Evolutionary conservation across 37 sponge, comb jelly and placozoan species (phyloP).

Genomic region (Halisarca cf. caerulea): DNA sequence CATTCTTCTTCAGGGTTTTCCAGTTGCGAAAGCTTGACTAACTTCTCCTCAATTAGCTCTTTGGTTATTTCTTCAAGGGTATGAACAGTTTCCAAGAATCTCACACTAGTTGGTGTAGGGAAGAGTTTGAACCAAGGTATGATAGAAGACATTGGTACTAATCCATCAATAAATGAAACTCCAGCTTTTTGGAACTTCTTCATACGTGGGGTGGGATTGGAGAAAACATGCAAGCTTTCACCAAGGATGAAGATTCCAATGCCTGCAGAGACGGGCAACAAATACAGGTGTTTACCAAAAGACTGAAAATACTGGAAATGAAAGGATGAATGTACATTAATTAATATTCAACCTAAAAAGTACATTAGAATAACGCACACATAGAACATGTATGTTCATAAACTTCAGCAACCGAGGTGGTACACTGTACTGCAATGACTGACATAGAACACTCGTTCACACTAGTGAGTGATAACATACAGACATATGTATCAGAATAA

Average conservation of each 20-base stretch:
- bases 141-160: not conserved
- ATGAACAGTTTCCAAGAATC: not conserved
- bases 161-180: not conserved
- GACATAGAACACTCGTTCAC: too few relatives aligned
- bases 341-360: too few relatives aligned
- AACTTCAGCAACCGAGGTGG: too few relatives aligned
- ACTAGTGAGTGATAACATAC: too few relatives aligned
- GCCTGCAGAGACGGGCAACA: not conserved
- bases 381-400: too few relatives aligned
- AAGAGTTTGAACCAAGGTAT: not conserved
- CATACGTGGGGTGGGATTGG: not conserved
- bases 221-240: not conserved
- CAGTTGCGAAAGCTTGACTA: not conserved
- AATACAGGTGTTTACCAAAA: too few relatives aligned
- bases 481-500: too few relatives aligned
- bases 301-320: too few relatives aligned
- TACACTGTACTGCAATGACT: too few relatives aligned
- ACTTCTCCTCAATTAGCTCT: not conserved
- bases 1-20: not conserved
- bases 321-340: too few relatives aligned
- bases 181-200: not conserved
- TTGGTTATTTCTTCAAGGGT: not conserved
- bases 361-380: too few relatives aligned
- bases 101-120: constrained; percentile 10
- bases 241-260: constrained; percentile 9